These are phyloP conservation scores for Oreochromis mossambicus DNA, from an alignment of 2,797 vertebrate genomes.

Conservation along the genomic window DNA sequence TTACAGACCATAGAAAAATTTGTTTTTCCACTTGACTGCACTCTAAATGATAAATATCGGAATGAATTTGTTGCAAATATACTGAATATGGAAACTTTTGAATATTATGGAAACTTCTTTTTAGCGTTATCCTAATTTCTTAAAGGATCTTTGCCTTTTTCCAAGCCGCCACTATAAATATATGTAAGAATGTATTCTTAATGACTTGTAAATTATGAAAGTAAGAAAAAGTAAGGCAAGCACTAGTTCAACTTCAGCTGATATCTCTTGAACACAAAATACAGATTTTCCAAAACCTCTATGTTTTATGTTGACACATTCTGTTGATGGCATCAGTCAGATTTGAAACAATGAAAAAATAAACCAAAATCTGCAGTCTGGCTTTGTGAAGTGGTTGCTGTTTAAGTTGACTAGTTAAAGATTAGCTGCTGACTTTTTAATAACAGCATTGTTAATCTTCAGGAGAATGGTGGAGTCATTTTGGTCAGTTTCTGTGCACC, in stretches of 20 bases:
- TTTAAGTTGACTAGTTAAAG: background rate
- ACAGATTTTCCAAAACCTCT: background rate
- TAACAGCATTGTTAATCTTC: background rate
- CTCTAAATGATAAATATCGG: background rate
- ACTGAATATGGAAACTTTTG: background rate
- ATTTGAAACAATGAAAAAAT: background rate
- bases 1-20: background rate
- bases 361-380: background rate
- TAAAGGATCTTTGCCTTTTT: background rate
- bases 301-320: background rate
- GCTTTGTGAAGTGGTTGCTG: background rate
- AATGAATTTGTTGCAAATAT: background rate
- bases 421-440: accelerated
- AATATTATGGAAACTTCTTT: background rate
- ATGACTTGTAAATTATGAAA: background rate
- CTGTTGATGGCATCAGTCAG: background rate
- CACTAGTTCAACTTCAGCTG: background rate
- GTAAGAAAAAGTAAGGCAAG: background rate
- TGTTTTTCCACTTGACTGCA: background rate
- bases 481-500: background rate
- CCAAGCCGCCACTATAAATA: background rate
- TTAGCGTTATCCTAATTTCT: background rate
- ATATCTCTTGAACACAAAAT: background rate
- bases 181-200: background rate
- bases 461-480: background rate